Evolutionary conservation across 1,140 invertebrate species (phyloP).

Genomic region (Rhizoglyphus robini): DNA sequence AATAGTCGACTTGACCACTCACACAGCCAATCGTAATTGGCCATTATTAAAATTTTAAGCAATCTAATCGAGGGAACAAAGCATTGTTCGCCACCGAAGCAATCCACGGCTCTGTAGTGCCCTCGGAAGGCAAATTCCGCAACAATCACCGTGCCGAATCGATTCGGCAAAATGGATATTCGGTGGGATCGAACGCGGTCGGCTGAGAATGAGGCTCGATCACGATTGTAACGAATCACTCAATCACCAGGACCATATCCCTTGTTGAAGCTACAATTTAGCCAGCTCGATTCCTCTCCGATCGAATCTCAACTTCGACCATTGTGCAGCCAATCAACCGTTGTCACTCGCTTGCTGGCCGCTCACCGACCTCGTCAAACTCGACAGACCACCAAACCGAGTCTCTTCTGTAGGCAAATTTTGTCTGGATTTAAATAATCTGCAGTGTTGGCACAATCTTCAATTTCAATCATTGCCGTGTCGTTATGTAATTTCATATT

Average conservation of each 20-base stretch:
- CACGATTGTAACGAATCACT: constrained; percentile 8
- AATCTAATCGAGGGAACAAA: not conserved
- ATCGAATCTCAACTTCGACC: too few relatives aligned
- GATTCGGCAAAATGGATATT: not conserved
- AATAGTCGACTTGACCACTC: too few relatives aligned
- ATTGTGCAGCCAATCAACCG: too few relatives aligned
- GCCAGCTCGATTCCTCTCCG: too few relatives aligned
- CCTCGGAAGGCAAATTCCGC: not conserved
- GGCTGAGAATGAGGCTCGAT: not conserved
- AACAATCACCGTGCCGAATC: not conserved
- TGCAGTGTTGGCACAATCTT: not conserved
- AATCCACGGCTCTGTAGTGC: too few relatives aligned
- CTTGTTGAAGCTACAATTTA: not conserved
- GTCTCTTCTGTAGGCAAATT: too few relatives aligned
- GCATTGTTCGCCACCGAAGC: not conserved
- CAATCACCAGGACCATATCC: not conserved
- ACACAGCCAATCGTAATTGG: not conserved
- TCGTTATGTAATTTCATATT: not conserved
- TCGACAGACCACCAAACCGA: too few relatives aligned
- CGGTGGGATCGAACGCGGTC: not conserved
- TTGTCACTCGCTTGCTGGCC: too few relatives aligned
- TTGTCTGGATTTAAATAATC: not conserved
- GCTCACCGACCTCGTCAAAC: too few relatives aligned
- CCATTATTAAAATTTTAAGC: not conserved
- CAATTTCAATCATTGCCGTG: too few relatives aligned